These are phyloP conservation scores for Rhinopomastus cyanomelas DNA, from an alignment of 2,113 vertebrate species.

Conservation along the genomic window DNA sequence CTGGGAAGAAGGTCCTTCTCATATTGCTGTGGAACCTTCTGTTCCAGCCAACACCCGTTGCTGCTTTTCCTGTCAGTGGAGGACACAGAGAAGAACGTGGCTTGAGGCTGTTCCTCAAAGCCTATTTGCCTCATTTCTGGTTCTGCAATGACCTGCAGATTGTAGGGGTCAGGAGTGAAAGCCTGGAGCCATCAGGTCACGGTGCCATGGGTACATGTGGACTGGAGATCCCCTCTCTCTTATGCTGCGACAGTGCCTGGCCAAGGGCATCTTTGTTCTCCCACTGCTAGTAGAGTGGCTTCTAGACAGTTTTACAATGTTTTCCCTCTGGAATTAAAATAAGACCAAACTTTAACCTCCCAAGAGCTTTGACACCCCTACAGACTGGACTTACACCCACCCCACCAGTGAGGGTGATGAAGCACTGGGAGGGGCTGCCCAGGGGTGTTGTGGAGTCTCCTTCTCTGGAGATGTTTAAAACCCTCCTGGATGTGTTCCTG, in stretches of 20 bases:
- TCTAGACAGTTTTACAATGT: background rate
- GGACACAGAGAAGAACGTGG: no score
- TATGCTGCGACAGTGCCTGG: rapidly evolving
- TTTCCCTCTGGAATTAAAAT: background rate
- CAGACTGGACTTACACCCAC: background rate
- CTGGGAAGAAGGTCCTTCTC: no score
- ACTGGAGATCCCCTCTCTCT: background rate
- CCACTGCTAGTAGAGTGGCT: background rate
- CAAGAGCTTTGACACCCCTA: background rate
- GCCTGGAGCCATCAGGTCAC: rapidly evolving
- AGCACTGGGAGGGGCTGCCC: no score
- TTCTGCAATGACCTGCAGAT: background rate
- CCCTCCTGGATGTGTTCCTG: no score
- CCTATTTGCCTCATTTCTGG: conserved; percentile 9
- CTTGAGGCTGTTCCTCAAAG: background rate
- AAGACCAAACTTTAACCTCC: conserved; percentile 4
- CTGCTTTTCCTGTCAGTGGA: no score
- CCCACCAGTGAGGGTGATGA: no score
- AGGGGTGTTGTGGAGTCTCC: no score
- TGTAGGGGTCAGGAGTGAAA: background rate
- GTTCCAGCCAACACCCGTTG: no score
- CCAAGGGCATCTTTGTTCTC: background rate
- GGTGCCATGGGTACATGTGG: background rate
- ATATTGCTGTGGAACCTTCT: no score
- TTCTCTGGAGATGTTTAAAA: no score